Percentiles rank a stretch among this genome's conserved stretches.
Conservation (phyloP, 2,888 invertebrate species). For the Drosophila algonquin region DNA sequence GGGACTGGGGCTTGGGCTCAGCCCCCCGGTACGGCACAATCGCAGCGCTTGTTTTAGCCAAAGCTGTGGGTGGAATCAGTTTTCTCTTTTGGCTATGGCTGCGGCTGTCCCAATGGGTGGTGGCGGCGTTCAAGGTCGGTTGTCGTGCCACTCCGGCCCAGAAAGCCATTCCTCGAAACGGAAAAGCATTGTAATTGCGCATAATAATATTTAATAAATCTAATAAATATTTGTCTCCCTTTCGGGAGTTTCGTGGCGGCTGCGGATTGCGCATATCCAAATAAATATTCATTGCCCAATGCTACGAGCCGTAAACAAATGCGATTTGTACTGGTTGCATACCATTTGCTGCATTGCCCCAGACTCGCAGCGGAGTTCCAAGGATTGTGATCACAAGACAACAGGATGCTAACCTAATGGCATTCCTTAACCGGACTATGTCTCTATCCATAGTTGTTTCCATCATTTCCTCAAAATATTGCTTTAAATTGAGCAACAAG, state of each 20-base stretch:
- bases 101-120: conserved; percentile 3
- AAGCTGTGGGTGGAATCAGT: background rate
- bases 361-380: too few relatives aligned
- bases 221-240: background rate
- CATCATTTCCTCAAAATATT: too few relatives aligned
- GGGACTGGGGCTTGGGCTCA: background rate
- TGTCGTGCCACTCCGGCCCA: background rate
- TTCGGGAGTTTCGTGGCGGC: background rate
- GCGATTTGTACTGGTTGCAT: background rate
- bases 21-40: conserved; percentile 3
- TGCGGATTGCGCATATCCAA: background rate
- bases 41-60: background rate
- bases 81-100: conserved; percentile 20
- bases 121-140: conserved; percentile 58
- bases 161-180: conserved; percentile 11
- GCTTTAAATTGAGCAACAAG: too few relatives aligned
- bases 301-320: background rate
- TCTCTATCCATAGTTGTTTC: too few relatives aligned
- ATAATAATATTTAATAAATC: background rate
- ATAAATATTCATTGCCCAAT: background rate
- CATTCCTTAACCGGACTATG: too few relatives aligned
- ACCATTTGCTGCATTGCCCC: too few relatives aligned
- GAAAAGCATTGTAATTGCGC: conserved; percentile 2
- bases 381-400: too few relatives aligned
- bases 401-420: too few relatives aligned